A percentile compares a stretch with the other conserved stretches of the same genome.
phyloP scores from a whole-genome alignment of 2,888 invertebrate genomes.

The Gymnocheta viridis region DNA sequence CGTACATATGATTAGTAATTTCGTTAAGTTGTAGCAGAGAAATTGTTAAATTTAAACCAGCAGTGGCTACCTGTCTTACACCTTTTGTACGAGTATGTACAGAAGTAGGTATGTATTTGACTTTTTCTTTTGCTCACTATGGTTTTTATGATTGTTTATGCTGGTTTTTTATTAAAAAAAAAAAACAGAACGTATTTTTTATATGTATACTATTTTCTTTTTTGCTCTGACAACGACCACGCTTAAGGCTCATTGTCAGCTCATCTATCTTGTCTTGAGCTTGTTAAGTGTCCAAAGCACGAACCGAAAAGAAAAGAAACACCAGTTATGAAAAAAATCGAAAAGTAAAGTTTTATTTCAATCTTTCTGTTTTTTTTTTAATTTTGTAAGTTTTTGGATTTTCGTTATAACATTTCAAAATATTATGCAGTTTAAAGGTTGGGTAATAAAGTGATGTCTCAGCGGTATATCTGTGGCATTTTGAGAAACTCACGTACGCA shows the following conservation, averaged over 20 bases:
- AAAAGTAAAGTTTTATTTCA: constrained; percentile 48
- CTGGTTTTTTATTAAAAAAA: constrained; percentile 1
- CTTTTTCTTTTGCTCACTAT: constrained; percentile 2
- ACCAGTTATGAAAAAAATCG: constrained; percentile 15
- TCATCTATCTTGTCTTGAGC: constrained; percentile 68
- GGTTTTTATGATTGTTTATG: constrained; percentile 47
- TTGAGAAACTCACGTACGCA: constrained; percentile 53
- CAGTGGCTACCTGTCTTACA: constrained; percentile 71
- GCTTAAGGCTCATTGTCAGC: constrained; percentile 68
- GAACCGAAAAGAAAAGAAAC: constrained; percentile 23
- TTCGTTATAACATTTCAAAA: constrained; percentile 34
- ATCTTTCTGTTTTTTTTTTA: neutral
- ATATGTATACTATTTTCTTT: neutral
- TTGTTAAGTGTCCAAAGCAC: constrained; percentile 64
- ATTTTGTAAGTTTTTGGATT: neutral
- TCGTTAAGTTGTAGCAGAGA: neutral
- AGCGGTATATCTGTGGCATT: constrained; percentile 45
- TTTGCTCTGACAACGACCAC: constrained; percentile 59
- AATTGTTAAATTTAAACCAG: constrained; percentile 30
- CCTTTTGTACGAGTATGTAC: constrained; percentile 24
- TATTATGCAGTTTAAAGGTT: constrained; percentile 29
- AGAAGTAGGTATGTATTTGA: neutral
- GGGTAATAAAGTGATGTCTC: constrained; percentile 42
- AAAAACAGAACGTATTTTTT: constrained; percentile 52
- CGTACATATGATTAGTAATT: neutral